These are phyloP conservation scores for Acropternis orthonyx DNA, from an alignment of 2,797 vertebrate genomes.

Conservation along the genomic window DNA sequence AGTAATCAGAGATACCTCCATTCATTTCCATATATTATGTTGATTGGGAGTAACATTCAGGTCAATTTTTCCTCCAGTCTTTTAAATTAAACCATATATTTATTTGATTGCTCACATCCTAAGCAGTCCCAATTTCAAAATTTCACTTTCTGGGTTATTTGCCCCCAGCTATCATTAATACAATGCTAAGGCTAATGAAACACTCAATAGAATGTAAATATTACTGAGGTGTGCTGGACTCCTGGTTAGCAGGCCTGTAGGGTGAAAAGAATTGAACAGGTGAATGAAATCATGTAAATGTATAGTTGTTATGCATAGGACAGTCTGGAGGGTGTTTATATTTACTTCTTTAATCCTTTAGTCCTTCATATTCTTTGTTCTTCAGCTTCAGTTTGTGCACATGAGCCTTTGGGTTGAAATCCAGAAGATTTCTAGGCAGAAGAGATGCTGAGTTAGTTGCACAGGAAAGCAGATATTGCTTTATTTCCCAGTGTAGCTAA, in stretches of 20 bases:
- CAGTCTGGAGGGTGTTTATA: neutral
- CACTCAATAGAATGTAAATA: constrained; percentile 45
- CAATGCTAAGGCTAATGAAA: constrained; percentile 50
- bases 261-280: constrained; percentile 15
- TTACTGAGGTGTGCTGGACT: constrained; percentile 23
- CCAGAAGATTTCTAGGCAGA: neutral
- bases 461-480: neutral
- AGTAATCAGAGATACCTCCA: neutral
- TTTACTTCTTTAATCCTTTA: neutral
- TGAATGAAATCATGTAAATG: neutral
- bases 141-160: constrained; percentile 28
- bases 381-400: neutral
- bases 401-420: neutral
- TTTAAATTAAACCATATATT: constrained; percentile 17
- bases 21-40: neutral
- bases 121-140: constrained; percentile 16
- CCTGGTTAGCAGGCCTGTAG: neutral
- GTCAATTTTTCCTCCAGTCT: neutral
- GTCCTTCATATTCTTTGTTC: neutral
- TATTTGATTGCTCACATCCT: constrained; percentile 28
- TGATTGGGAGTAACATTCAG: neutral
- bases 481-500: neutral
- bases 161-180: constrained; percentile 44
- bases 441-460: neutral
- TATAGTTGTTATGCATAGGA: neutral